These are phyloP conservation scores for Pocota personata DNA, from an alignment of 2,888 invertebrate species.

Conservation along the genomic window DNA sequence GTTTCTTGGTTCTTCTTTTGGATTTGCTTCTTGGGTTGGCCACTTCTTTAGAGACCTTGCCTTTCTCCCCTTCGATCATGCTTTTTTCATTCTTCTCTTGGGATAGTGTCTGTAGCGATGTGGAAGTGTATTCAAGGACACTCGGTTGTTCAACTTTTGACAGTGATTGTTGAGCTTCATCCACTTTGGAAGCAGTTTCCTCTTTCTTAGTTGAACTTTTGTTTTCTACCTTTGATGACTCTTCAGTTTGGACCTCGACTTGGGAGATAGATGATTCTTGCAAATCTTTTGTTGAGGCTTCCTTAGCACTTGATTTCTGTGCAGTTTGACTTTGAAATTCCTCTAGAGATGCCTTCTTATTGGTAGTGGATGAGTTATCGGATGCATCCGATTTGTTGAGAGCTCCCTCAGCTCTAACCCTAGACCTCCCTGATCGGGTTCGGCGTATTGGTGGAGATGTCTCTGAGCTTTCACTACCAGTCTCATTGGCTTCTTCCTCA, in stretches of 20 bases:
- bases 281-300: neutral
- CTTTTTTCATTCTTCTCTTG: neutral
- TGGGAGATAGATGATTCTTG: neutral
- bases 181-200: neutral
- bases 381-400: neutral
- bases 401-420: neutral
- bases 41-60: neutral
- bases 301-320: neutral
- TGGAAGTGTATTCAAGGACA: neutral
- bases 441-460: neutral
- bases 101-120: neutral
- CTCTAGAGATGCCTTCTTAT: neutral
- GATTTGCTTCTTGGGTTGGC: neutral
- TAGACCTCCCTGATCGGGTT: slow-evolving; percentile 24
- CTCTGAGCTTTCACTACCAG: slow-evolving; percentile 49
- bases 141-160: neutral
- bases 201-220: neutral
- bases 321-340: neutral
- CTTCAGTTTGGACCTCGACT: neutral
- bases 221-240: too few relatives aligned
- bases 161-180: neutral
- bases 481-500: slow-evolving; percentile 22
- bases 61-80: neutral
- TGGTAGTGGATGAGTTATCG: neutral
- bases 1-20: slow-evolving; percentile 20